Percentiles rank a stretch among this genome's conserved stretches.
phyloP scores from a whole-genome alignment of 2,113 vertebrate genomes.

The Dicrurus megarhynchus region DNA sequence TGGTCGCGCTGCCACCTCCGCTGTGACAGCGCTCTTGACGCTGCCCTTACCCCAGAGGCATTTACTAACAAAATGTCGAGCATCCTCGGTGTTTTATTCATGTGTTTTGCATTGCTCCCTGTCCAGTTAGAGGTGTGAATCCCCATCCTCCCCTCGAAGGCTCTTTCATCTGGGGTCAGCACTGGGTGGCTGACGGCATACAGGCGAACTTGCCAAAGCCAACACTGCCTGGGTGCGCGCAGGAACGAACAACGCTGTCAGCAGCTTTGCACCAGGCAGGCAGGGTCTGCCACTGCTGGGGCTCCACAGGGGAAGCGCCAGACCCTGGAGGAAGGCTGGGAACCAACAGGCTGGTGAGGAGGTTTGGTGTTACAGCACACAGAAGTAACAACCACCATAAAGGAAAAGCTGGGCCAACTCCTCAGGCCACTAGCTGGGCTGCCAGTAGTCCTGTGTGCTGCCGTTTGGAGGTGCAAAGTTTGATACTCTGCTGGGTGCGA shows the following conservation, averaged over 20 bases:
- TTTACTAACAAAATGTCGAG: not conserved
- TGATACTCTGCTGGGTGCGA: rapidly evolving
- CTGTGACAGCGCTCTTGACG: not conserved
- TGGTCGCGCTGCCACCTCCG: rapidly evolving
- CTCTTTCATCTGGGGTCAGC: not conserved
- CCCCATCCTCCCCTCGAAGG: not conserved
- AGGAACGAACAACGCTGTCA: rapidly evolving
- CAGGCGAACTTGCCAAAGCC: not conserved
- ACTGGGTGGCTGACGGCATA: not conserved
- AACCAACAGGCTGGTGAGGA: rapidly evolving
- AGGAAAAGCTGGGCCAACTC: not conserved
- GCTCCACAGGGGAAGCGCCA: not conserved
- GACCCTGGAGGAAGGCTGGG: not conserved
- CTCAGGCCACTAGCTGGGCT: not conserved
- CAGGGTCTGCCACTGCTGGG: not conserved
- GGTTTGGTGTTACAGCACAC: rapidly evolving
- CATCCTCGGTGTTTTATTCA: not conserved
- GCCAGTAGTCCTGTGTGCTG: not conserved
- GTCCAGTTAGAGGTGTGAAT: not conserved
- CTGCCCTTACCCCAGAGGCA: not conserved
- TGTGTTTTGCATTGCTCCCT: not conserved
- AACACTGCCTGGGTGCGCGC: rapidly evolving
- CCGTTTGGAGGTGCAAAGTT: not conserved
- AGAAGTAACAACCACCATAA: rapidly evolving
- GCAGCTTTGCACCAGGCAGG: not conserved